Evolutionary conservation across 2,888 invertebrate genomes (phyloP), one percentile per base, ranked within the genome.

Genomic region (Alcis repandata): DNA sequence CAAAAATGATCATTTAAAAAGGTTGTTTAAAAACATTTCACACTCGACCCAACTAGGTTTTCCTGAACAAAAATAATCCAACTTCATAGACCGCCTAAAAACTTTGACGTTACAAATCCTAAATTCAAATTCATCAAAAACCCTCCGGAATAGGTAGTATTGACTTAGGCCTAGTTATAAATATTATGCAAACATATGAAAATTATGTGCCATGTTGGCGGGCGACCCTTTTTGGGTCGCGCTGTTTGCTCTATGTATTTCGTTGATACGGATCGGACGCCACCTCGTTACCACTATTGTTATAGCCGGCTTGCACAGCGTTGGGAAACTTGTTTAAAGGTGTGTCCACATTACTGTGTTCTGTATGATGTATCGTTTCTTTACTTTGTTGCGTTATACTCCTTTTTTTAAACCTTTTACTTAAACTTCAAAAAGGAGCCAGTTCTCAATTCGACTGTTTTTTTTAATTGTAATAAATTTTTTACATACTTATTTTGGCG

Each of bases 91-190:
- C 46, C 9, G 6, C 49, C 49, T 36, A 36, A 51, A 51, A 51
- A 54, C 51, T 36, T 51, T 38, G 63, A 65, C 63, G 69, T 70
- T 68, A 59, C 67, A 63, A 65, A 66, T 51, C 36, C 36, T 19
- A 51, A 70, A 73, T 63, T 43, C 43, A 56, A 51, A 52, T 60
- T 72, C 68, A 71, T 71, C 57, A 59, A 60, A 68, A 68, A 70
- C 62, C 60, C 64, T 63, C 54, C 27, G 38, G 41, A 33, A 48
- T 51, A 70, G 54, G 60, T 72, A 69, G 74, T 87, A 83, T 89
- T 88, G 85, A 86, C 83, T 86, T 88, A 88, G 88, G 87, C 63
- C 77, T 79, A 80, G 82, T 86, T 81, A 84, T 83, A 70, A 87
- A 88, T 87, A 86, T 84, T 85, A 85, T 81, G 84, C 78, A 79